Evolutionary conservation across 35 echinoderm and acorn worm species (phyloP).

Genomic region (Apostichopus californicus): DNA sequence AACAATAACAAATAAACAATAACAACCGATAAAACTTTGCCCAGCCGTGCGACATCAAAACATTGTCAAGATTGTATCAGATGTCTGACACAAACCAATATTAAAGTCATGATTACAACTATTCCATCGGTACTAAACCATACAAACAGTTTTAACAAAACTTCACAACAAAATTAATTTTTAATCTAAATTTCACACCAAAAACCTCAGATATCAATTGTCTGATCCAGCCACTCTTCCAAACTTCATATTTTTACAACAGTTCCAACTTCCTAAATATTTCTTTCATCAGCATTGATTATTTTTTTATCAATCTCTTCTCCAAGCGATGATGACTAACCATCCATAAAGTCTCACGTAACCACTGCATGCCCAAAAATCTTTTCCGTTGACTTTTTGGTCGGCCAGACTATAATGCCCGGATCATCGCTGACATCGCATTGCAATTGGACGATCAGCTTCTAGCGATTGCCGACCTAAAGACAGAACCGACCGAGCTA

Average conservation of each 20-base stretch:
- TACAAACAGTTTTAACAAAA: too few relatives aligned
- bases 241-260: not conserved
- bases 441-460: slow-evolving; percentile 29
- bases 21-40: too few relatives aligned
- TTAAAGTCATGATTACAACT: too few relatives aligned
- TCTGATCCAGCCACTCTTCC: not conserved
- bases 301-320: not conserved
- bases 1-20: too few relatives aligned
- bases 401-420: slow-evolving; percentile 7
- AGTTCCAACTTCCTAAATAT: not conserved
- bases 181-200: too few relatives aligned
- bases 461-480: not conserved
- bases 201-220: not conserved
- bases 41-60: too few relatives aligned
- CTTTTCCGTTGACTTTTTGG: not conserved
- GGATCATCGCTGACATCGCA: slow-evolving; percentile 18
- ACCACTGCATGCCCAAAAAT: not conserved
- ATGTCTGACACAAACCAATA: too few relatives aligned
- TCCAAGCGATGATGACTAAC: not conserved
- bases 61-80: too few relatives aligned
- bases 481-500: slow-evolving; percentile 24
- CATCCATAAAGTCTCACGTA: not conserved
- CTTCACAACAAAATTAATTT: too few relatives aligned
- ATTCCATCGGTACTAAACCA: too few relatives aligned
- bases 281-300: not conserved